Evolutionary conservation across 2,113 vertebrate genomes (phyloP).

Genomic region (Urocolius indicus): DNA sequence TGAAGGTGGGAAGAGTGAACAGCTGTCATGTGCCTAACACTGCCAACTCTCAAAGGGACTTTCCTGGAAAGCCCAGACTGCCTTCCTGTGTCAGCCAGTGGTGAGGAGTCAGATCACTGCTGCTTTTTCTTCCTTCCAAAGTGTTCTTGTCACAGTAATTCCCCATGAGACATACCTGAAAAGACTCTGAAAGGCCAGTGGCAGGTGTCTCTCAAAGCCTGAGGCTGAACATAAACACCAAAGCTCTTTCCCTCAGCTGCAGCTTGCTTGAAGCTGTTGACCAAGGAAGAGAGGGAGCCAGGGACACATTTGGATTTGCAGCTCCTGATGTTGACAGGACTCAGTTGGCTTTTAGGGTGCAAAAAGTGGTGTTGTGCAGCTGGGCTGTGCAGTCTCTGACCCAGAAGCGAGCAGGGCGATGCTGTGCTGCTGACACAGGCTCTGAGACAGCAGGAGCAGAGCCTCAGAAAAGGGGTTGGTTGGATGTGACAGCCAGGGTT

Average conservation of each 20-base stretch:
- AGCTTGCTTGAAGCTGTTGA: not conserved
- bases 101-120: not conserved
- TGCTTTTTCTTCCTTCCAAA: not conserved
- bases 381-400: not conserved
- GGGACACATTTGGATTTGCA: not conserved
- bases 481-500: fast-evolving
- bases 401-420: not conserved
- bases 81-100: not conserved
- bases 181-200: not conserved
- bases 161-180: not conserved
- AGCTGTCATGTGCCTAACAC: not conserved
- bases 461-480: not conserved
- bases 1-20: not conserved
- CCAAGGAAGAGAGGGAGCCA: not conserved
- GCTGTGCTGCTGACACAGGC: not conserved
- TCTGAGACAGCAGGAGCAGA: not conserved
- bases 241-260: not conserved
- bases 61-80: not conserved
- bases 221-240: not conserved
- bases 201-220: not conserved
- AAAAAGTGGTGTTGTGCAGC: not conserved
- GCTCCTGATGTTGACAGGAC: not conserved
- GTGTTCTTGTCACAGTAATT: not conserved
- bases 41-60: not conserved
- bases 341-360: not conserved